A percentile compares a stretch with the other conserved stretches of the same genome.
These are phyloP conservation scores for Thaleichthys pacificus DNA, from an alignment of 2,797 vertebrate species.

Conservation along the genomic window DNA sequence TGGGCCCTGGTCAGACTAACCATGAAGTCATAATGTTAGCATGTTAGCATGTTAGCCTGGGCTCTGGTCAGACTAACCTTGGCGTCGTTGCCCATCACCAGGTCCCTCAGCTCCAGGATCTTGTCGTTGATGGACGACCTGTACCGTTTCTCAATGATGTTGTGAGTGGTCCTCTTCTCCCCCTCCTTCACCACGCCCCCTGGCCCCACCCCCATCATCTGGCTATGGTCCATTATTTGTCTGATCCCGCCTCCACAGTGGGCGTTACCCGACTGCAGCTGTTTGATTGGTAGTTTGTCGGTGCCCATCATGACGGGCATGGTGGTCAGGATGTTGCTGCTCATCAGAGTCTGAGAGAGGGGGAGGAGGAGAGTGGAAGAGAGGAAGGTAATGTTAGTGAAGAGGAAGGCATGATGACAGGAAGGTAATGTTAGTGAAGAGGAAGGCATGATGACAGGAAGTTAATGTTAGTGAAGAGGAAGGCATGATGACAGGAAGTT, in stretches of 20 bases:
- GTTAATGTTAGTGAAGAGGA: background rate
- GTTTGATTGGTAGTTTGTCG: conserved; percentile 95
- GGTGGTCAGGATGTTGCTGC: conserved; percentile 92
- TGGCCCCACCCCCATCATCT: conserved; percentile 43
- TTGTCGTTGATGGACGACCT: conserved; percentile 98
- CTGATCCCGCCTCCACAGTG: conserved; percentile 38
- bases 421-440: too few species aligned
- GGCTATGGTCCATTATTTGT: conserved; percentile 50
- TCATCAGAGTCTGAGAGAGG: conserved; percentile 79
- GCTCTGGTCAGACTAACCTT: conserved; percentile 76
- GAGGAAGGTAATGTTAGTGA: background rate
- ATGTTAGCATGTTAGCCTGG: too few species aligned
- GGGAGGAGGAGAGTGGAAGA: too few species aligned
- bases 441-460: conserved; percentile 13
- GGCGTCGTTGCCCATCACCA: conserved; percentile 94
- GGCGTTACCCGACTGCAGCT: conserved; percentile 76
- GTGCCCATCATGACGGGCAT: conserved; percentile 92
- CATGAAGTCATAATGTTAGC: background rate
- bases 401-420: background rate
- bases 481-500: background rate
- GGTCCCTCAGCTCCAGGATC: conserved; percentile 92
- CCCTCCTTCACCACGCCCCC: conserved; percentile 88
- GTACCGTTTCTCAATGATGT: conserved; percentile 97
- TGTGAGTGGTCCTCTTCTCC: conserved; percentile 94
- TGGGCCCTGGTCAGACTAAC: too few species aligned